These are phyloP conservation scores for Drosophila lacicola DNA, from an alignment of 2,888 invertebrate genomes.

Conservation along the genomic window DNA sequence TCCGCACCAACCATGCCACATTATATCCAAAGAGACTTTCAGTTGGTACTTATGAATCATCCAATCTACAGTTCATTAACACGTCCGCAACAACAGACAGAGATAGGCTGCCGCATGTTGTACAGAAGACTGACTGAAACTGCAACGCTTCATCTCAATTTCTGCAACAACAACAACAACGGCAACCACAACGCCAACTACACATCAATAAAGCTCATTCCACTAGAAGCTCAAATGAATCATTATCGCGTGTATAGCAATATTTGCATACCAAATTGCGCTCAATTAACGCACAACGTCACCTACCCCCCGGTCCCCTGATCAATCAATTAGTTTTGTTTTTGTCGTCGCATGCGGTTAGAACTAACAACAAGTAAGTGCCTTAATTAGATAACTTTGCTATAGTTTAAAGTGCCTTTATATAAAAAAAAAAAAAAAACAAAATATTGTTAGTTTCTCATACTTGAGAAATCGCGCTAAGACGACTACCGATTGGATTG, in stretches of 20 bases:
- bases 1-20: conserved; percentile 32
- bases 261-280: conserved; percentile 69
- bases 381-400: conserved; percentile 68
- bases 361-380: conserved; percentile 61
- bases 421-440: conserved; percentile 14
- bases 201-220: conserved; percentile 28
- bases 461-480: conserved; percentile 35
- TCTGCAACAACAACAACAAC: conserved; percentile 10
- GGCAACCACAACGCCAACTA: conserved; percentile 13
- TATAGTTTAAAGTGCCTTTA: conserved; percentile 66
- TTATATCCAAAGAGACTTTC: conserved; percentile 63
- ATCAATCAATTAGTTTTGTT: conserved; percentile 11
- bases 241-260: conserved; percentile 58
- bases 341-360: conserved; percentile 53
- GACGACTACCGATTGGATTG: conserved; percentile 60
- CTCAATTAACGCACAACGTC: conserved; percentile 67
- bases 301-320: conserved; percentile 8
- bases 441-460: conserved; percentile 44
- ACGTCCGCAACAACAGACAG: conserved; percentile 21
- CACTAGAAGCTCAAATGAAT: conserved; percentile 63
- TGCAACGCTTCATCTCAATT: conserved; percentile 35
- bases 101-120: conserved; percentile 8
- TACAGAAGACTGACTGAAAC: conserved; percentile 56
- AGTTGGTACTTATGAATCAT: conserved; percentile 80
- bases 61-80: conserved; percentile 41